Base-by-base conservation (phyloP, 2,888 invertebrate species). In the Syritta pipiens region DNA sequence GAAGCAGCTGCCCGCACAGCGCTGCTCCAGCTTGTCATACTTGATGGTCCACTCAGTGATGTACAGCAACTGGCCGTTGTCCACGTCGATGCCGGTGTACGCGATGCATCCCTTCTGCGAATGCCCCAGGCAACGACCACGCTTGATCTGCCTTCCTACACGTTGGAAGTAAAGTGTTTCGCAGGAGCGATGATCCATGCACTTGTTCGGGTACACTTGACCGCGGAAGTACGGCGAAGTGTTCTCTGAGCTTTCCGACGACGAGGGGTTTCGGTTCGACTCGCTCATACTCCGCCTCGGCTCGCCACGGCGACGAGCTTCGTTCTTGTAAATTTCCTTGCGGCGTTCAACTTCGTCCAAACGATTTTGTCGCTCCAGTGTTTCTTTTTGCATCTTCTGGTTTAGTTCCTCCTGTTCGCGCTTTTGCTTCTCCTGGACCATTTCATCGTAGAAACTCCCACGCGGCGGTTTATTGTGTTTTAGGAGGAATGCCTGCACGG, bases 371-470 rank as follows among this genome's bases (percentile, higher is more conserved):
- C 92, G 90, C 92, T 94, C 92, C 85, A 92, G 91, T 81, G 93
- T 92, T 85, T 93, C 93, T 82, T 93, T 93, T 9, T 91, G 89
- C 84, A 92, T 90, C 82, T 92, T 90, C 55, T 92, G 91, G 69
- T 93, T 90, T 42, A 91, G 88, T 83, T 93, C 91, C 60, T 91
- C 89, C 83, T 92, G 91, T 83, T 94, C 92, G 82, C 91, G 90
- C 85, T 93, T 92, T 82, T 92, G 92, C 77, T 93, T 92, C 57
- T 93, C 91, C 51, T 91, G 91, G 6, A 96, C 87, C 97, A 97
- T 97, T 89, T 97, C 95, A 77, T 97, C 97, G 84, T 97, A 96
- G 87, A 95, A 96, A 5, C 97, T 97, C 69, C 94, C 91, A 53
- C 91, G 91, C 0, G 93, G 93, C 0, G 96, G 95, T 85, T 94